Percentiles rank a stretch among this genome's conserved stretches.
These are phyloP conservation scores for Bucco capensis DNA, from an alignment of 2,113 vertebrate genomes.

Conservation along the genomic window DNA sequence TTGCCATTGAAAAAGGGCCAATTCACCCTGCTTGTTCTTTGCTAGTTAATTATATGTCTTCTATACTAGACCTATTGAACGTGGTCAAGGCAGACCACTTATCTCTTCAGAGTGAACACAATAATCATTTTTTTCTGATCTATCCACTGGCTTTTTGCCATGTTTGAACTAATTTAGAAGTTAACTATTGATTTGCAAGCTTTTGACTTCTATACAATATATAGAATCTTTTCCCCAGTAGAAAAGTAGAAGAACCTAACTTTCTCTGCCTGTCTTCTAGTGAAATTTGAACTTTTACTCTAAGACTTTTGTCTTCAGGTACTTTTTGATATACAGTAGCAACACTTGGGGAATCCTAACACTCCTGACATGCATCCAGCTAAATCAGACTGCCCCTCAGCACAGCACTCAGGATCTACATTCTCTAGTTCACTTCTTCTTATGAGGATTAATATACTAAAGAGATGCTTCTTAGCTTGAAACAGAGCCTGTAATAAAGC, in stretches of 20 bases:
- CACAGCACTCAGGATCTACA: background rate
- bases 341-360: background rate
- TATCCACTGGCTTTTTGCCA: background rate
- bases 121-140: background rate
- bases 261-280: background rate
- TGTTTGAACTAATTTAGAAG: background rate
- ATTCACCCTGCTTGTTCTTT: background rate
- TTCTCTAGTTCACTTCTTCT: background rate
- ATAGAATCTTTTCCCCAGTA: background rate
- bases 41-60: background rate
- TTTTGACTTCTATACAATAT: background rate
- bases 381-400: background rate
- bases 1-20: background rate
- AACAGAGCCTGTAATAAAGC: background rate
- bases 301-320: background rate
- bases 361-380: background rate
- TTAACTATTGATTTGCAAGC: background rate
- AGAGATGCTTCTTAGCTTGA: background rate
- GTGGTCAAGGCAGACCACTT: background rate
- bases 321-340: background rate
- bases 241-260: background rate
- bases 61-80: background rate
- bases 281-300: background rate
- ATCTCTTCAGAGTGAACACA: background rate
- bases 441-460: background rate